These are phyloP conservation scores for Clitarchus hookeri DNA, from an alignment of 2,888 invertebrate species.

Conservation along the genomic window DNA sequence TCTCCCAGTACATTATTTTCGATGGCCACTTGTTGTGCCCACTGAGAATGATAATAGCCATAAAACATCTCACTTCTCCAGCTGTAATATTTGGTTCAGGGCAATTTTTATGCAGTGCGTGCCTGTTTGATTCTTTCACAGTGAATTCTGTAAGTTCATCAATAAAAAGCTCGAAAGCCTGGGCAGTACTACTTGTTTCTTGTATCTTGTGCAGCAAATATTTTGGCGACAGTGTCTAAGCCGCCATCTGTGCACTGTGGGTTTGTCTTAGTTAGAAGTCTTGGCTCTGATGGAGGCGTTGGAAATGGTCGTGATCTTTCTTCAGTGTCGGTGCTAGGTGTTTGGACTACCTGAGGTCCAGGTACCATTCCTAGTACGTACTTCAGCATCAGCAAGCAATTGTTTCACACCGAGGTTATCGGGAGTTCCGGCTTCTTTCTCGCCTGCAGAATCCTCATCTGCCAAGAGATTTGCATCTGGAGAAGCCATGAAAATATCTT, in stretches of 20 bases:
- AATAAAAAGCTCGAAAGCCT: neutral
- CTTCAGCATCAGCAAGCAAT: too few species aligned
- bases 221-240: neutral
- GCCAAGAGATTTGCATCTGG: neutral
- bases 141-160: neutral
- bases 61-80: neutral
- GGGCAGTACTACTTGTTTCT: neutral
- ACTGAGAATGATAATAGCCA: neutral
- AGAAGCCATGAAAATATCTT: constrained; percentile 16
- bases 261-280: neutral
- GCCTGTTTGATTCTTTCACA: neutral
- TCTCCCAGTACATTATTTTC: neutral
- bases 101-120: neutral
- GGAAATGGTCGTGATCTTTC: neutral
- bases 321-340: neutral
- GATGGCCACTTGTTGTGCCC: neutral
- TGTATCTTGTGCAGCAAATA: neutral
- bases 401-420: neutral
- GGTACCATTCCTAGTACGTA: neutral
- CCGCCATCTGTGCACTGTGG: neutral
- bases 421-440: neutral
- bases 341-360: neutral
- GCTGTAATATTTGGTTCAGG: neutral
- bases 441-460: constrained; percentile 4
- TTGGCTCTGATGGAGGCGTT: constrained; percentile 11